Evolutionary conservation across 2,797 vertebrate genomes (phyloP).

Genomic region (Tenualosa thibaudeaui): DNA sequence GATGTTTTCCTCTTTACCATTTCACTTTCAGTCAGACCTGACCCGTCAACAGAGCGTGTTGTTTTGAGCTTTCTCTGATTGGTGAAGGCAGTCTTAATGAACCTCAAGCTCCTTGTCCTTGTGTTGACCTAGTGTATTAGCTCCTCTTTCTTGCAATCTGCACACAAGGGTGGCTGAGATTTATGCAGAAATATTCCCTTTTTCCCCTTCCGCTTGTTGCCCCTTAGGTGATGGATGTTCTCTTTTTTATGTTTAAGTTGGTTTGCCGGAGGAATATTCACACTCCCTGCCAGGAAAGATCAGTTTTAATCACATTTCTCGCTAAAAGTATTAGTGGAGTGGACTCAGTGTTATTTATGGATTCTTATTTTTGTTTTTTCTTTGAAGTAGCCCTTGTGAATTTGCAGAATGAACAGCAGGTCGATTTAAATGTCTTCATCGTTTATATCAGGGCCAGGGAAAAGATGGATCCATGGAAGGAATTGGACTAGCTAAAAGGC

Average conservation of each 20-base stretch:
- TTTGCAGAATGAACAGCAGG: constrained; percentile 13
- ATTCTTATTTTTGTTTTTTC: neutral
- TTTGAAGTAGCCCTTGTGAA: neutral
- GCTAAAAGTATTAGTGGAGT: neutral
- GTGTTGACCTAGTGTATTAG: neutral
- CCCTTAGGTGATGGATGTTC: neutral
- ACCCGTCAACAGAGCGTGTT: neutral
- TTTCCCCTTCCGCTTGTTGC: neutral
- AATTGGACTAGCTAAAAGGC: constrained; percentile 10
- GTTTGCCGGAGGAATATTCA: neutral
- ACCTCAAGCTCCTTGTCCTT: neutral
- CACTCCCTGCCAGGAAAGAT: neutral
- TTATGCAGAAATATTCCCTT: neutral
- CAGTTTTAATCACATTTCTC: constrained; percentile 14
- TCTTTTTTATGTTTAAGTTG: neutral
- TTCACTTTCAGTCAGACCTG: neutral
- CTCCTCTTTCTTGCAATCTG: neutral
- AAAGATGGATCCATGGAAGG: neutral
- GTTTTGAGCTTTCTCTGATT: neutral
- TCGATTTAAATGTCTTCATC: constrained; percentile 14
- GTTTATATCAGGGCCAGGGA: constrained; percentile 5
- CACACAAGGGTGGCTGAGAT: neutral
- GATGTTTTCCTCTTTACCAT: neutral
- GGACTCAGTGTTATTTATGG: neutral
- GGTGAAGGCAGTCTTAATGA: neutral